phyloP scores from a whole-genome alignment of 2,113 vertebrate genomes.

The human (Homo sapiens) region DNA sequence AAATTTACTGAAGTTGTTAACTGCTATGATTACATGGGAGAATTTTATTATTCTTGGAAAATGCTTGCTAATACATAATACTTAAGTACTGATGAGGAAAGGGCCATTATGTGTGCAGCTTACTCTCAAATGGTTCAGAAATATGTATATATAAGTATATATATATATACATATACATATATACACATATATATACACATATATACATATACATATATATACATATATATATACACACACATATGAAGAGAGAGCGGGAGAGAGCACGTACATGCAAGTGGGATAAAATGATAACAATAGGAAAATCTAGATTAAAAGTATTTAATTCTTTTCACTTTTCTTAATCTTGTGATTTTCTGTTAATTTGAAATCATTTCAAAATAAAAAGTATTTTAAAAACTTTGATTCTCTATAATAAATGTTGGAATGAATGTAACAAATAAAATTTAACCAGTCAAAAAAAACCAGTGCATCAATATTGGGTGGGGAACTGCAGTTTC shows the following conservation, averaged over 20 bases:
- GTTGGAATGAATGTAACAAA: not conserved
- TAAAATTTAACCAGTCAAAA: not conserved
- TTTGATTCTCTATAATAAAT: not conserved
- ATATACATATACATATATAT: too few relatives aligned
- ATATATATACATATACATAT: too few relatives aligned
- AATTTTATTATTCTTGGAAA: not conserved
- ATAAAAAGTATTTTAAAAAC: not conserved
- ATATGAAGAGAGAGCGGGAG: not conserved
- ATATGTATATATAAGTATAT: too few relatives aligned
- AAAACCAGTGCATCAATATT: not conserved
- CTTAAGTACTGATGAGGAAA: not conserved
- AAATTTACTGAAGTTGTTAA: not conserved
- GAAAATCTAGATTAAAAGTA: not conserved
- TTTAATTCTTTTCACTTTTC: not conserved
- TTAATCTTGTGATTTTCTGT: not conserved
- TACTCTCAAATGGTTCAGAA: too few relatives aligned
- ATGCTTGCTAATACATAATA: not conserved
- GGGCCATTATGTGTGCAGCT: too few relatives aligned
- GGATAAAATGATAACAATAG: not conserved
- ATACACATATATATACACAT: too few relatives aligned
- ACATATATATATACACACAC: not conserved
- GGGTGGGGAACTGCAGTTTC: not conserved
- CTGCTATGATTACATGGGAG: not conserved
- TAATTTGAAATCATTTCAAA: not conserved
- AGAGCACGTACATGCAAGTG: not conserved